phyloP scores from a whole-genome alignment of 2,888 invertebrate genomes.

The Bursaphelenchus okinawaensis region DNA sequence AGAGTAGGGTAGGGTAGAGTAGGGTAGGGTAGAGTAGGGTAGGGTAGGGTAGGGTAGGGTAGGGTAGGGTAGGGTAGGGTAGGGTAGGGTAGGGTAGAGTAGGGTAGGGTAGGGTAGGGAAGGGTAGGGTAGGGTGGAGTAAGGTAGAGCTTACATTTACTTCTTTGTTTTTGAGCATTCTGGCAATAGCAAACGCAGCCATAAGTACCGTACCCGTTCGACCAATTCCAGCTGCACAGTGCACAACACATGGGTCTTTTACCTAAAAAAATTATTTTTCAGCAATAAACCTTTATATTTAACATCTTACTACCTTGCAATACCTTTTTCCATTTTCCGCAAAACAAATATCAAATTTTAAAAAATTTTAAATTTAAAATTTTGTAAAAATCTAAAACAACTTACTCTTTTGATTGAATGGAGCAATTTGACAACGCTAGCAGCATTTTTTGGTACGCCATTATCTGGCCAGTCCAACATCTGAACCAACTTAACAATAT shows the following conservation, averaged over 20 bases:
- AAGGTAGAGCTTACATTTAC: slow-evolving; percentile 4
- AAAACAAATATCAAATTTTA: too few relatives aligned
- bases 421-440: slow-evolving; percentile 22
- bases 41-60: too few relatives aligned
- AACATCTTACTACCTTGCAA: too few relatives aligned
- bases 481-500: slow-evolving; percentile 17
- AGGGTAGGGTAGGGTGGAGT: background rate
- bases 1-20: too few relatives aligned
- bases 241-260: slow-evolving; percentile 10
- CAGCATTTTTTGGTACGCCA: slow-evolving; percentile 12
- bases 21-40: too few relatives aligned
- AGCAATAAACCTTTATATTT: background rate
- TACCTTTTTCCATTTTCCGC: too few relatives aligned
- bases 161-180: slow-evolving; percentile 18
- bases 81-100: too few relatives aligned
- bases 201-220: slow-evolving; percentile 25
- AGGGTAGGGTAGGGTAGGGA: background rate
- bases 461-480: slow-evolving; percentile 27
- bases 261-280: background rate
- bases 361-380: too few relatives aligned
- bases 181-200: slow-evolving; percentile 16
- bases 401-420: slow-evolving; percentile 13
- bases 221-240: slow-evolving; percentile 25
- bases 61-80: too few relatives aligned
- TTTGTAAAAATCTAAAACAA: too few relatives aligned